Percentiles rank a stretch among this genome's conserved stretches.
These are phyloP conservation scores for Zaprionus lineosus DNA, from an alignment of 2,888 invertebrate species.

Conservation along the genomic window DNA sequence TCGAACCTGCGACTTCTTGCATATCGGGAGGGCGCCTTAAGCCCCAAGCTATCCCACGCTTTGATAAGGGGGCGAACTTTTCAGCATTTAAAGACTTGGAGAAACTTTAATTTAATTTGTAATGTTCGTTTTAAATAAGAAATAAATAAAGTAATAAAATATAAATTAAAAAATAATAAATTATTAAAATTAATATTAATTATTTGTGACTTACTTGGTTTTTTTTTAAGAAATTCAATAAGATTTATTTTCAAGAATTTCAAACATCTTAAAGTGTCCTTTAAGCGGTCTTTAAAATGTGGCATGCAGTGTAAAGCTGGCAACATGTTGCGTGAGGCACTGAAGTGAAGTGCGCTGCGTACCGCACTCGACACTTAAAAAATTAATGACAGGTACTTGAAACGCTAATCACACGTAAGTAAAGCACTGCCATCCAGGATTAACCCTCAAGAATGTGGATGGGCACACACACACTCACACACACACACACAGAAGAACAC, in stretches of 20 bases:
- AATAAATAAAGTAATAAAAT: no score
- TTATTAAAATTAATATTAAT: not conserved
- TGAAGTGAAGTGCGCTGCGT: slow-evolving; percentile 36
- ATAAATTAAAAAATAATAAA: no score
- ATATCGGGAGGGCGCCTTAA: no score
- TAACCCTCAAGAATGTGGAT: slow-evolving; percentile 38
- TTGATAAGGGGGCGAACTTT: no score
- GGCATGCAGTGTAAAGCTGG: slow-evolving; percentile 6
- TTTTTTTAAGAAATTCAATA: not conserved
- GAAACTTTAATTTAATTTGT: no score
- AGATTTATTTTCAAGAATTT: not conserved
- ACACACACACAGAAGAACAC: slow-evolving; percentile 17
- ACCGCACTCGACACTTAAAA: slow-evolving; percentile 72
- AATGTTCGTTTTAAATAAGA: no score
- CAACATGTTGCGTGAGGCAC: slow-evolving; percentile 47
- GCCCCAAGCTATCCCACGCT: no score
- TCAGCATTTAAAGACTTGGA: no score
- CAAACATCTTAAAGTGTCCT: no score
- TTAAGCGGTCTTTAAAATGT: no score
- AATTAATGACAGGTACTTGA: slow-evolving; percentile 70
- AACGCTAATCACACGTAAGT: slow-evolving; percentile 71
- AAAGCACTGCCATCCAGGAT: slow-evolving; percentile 40
- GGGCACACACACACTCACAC: not conserved
- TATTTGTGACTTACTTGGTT: not conserved
- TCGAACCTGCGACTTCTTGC: no score